Base-by-base conservation (phyloP, 1,140 invertebrate genomes). In the Rhopalosiphum padi region DNA sequence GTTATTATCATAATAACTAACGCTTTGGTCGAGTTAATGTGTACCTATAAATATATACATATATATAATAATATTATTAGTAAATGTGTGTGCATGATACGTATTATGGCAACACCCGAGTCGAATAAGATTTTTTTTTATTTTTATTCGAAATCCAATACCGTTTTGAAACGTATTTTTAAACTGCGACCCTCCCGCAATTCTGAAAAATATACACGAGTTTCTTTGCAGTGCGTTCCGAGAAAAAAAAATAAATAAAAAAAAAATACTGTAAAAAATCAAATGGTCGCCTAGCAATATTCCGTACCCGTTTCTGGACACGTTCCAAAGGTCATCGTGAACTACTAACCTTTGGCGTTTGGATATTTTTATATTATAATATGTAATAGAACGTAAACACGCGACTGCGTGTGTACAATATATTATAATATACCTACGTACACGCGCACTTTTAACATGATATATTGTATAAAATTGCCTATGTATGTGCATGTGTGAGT, bases 281-380 rank as follows among this genome's bases (percentile, higher is more conserved):
- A 22, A 83, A 48, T 22, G 46, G 90, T 83, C 41, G 77, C 60
- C 1, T n/a, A 82, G 77, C 60, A 77, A 77, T 77, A 25, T 51
- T 46, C 43, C 91, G 88, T 89, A 41, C 35, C 23, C n/a, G 46
- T 83, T 83, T 37, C 82, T 93, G 91, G 91, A 86, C 91, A 25
- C 35, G 43, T 46, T 93, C 91, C 91, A 93, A 93, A 85, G 60
- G 77, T 83, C 77, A 82, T 83, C 2, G 41, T 68, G 53, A 37
- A 60, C 53, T n/a, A 88, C 48, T 90, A 25, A 90, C 89, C 89
- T 60, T 55, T 90, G 53, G 53, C 55, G 37, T 90, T 90, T 11
- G 53, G 53, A 90, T 90, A 60, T 25, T 41, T 90, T 41, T 90
- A 43, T 30, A 37, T 37, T 0, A 60, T 55, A 89, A 89, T 18